phyloP scores from a whole-genome alignment of 1,140 invertebrate species.

The Leptinotarsa lineolata region DNA sequence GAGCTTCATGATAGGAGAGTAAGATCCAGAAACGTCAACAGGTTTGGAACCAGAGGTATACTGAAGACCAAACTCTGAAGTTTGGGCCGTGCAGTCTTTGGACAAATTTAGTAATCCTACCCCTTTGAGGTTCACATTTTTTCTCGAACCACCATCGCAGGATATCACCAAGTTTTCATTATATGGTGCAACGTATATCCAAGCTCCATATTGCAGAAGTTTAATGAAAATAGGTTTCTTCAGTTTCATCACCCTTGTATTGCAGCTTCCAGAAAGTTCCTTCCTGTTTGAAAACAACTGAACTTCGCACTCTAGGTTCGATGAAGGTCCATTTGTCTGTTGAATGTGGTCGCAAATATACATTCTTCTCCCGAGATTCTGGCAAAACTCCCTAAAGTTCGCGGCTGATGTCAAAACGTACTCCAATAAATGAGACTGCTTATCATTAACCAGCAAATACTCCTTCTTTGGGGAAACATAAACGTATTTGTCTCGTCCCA shows the following conservation, averaged over 20 bases:
- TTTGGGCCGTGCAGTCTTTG: not conserved
- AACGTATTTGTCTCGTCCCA: not conserved
- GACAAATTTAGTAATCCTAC: not conserved
- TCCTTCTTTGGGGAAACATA: slow-evolving; percentile 17
- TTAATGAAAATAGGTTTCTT: slow-evolving; percentile 4
- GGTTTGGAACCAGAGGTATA: not conserved
- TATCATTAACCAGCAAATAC: slow-evolving; percentile 4
- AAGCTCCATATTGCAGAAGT: not conserved
- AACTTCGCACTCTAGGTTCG: slow-evolving; percentile 14
- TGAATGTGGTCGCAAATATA: slow-evolving; percentile 19
- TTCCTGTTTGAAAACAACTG: not conserved
- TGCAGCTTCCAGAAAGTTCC: not conserved
- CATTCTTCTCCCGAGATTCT: not conserved
- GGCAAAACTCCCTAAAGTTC: slow-evolving; percentile 6
- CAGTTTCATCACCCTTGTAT: slow-evolving; percentile 10
- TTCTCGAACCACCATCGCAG: not conserved
- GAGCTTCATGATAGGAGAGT: not conserved
- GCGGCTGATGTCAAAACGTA: not conserved
- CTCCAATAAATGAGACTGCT: not conserved
- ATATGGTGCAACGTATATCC: not conserved
- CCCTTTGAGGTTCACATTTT: not conserved
- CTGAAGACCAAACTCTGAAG: not conserved
- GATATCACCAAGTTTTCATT: not conserved
- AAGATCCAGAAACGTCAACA: not conserved
- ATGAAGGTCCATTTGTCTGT: not conserved